These are phyloP conservation scores for Lasioglossum lativentre DNA, from an alignment of 2,888 invertebrate genomes.

Conservation along the genomic window DNA sequence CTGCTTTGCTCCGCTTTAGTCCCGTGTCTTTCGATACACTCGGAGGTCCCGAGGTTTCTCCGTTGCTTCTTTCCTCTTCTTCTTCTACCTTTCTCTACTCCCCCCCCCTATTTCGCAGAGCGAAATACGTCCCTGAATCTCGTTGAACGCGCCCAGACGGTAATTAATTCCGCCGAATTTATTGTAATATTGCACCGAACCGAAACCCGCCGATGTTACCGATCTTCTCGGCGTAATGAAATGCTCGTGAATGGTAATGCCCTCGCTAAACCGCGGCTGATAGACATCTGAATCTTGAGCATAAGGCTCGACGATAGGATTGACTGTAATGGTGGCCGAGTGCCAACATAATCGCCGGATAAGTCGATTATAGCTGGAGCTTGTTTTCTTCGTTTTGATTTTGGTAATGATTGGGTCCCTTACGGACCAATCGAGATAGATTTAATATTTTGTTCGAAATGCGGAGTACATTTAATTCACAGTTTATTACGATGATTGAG, in stretches of 20 bases:
- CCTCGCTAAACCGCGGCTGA: slow-evolving; percentile 22
- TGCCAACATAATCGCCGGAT: background rate
- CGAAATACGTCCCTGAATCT: slow-evolving; percentile 53
- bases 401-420: background rate
- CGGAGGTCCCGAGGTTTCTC: slow-evolving; percentile 25
- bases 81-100: slow-evolving; percentile 23
- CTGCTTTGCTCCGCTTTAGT: slow-evolving; percentile 28
- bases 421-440: background rate
- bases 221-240: slow-evolving; percentile 52
- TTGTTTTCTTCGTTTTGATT: background rate
- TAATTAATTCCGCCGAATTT: slow-evolving; percentile 62
- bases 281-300: slow-evolving; percentile 43
- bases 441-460: background rate
- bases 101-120: background rate
- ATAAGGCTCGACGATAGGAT: background rate
- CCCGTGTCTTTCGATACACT: slow-evolving; percentile 35
- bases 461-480: no score
- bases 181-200: slow-evolving; percentile 54
- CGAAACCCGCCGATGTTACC: slow-evolving; percentile 49
- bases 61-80: background rate
- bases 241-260: slow-evolving; percentile 51
- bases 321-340: background rate
- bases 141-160: slow-evolving; percentile 49
- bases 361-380: background rate
- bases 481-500: no score